These are phyloP conservation scores for Malacoraja senta DNA, from an alignment of 2,797 vertebrate species.

Conservation along the genomic window DNA sequence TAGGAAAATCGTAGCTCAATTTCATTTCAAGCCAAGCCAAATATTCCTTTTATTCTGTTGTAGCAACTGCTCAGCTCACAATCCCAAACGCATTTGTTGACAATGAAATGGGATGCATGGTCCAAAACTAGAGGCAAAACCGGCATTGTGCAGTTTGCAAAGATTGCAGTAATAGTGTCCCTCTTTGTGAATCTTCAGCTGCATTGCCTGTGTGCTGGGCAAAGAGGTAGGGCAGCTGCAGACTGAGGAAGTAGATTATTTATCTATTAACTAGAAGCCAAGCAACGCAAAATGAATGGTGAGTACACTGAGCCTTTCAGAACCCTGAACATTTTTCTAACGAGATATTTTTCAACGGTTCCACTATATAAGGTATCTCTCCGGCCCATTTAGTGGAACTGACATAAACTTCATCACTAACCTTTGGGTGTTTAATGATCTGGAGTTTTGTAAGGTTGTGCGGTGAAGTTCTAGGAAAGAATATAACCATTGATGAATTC, in stretches of 20 bases:
- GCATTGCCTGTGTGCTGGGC: not conserved
- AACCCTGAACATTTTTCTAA: not conserved
- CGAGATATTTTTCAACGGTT: not conserved
- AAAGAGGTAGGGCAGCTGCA: not conserved
- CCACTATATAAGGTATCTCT: not conserved
- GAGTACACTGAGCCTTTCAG: not conserved
- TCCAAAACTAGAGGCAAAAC: slow-evolving; percentile 14
- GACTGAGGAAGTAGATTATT: not conserved
- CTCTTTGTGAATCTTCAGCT: slow-evolving; percentile 16
- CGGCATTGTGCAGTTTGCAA: not conserved
- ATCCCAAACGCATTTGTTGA: not conserved
- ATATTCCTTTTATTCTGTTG: not conserved
- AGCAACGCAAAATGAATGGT: not conserved
- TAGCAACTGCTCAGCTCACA: not conserved
- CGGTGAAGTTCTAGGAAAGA: no score
- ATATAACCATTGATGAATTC: not conserved
- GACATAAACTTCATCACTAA: not conserved
- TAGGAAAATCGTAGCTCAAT: not conserved
- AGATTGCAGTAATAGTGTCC: not conserved
- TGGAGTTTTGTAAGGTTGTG: not conserved
- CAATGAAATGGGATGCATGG: not conserved
- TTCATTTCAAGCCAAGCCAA: not conserved
- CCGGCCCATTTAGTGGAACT: not conserved
- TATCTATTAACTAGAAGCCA: slow-evolving; percentile 28
- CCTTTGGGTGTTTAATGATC: not conserved